Base-by-base conservation (phyloP, 2,888 invertebrate genomes). In the Empis livida region DNA sequence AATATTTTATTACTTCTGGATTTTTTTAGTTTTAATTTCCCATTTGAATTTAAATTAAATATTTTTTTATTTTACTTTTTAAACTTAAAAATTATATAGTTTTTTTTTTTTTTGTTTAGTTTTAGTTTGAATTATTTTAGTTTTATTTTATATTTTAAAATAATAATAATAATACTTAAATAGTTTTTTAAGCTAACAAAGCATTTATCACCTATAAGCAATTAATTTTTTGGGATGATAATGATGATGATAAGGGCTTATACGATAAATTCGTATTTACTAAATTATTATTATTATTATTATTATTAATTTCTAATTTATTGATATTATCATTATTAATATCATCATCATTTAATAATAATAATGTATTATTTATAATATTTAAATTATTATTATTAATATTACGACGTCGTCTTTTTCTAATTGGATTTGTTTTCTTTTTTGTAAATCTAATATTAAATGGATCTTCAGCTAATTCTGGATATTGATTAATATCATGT, bases 381-480 rank as follows among this genome's bases (percentile, higher is more conserved):
- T 14, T n/a, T n/a, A n/a, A n/a, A n/a, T n/a, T 42, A 45, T 15
- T 54, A 48, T 48, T 14, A 20, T 20, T 31, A n/a, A 35, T 35
- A 43, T 51, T 43, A 44, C 61, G 61, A 37, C 67, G 59, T 59
- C 85, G 77, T 52, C 84, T 74, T 52, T 82, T 79, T 64, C 83
- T 81, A 51, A 80, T 76, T 56, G 80, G 76, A 54, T 82, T 81
- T 30, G 76, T 74, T 59, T 84, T 80, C 69, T 85, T 86, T 71
- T 89, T 90, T 39, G 85, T 78, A 65, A 93, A 91, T 61, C 86
- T 80, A 52, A 96, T 82, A 72, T 95, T 95, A 73, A 89, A 91
- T 9, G 93, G 94, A 73, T 95, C 95, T 71, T 95, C 95, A 46
- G 94, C 90, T 45, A 95, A 75, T 66, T 94, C 92, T 0, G 94